Evolutionary conservation across 2,888 invertebrate species (phyloP).

Genomic region (Aphodius sticticus): DNA sequence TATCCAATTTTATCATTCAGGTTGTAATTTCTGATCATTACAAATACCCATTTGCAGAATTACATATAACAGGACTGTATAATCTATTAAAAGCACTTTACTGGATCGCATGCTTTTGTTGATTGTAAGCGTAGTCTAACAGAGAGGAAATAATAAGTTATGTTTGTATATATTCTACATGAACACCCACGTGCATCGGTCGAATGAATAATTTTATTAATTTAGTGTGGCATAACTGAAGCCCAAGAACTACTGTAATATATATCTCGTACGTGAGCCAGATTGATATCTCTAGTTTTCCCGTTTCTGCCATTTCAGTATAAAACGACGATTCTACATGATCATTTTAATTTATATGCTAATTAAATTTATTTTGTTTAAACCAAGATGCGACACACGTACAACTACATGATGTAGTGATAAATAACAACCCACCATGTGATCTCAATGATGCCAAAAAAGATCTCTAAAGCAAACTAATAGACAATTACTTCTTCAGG

Average conservation of each 20-base stretch:
- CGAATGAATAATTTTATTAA: conserved; percentile 21
- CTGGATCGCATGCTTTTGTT: too few relatives aligned
- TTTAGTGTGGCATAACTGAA: conserved; percentile 23
- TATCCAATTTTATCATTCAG: not conserved
- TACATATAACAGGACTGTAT: not conserved
- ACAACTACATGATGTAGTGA: not conserved
- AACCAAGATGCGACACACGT: not conserved
- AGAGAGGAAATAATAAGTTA: conserved; percentile 21
- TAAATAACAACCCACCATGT: not conserved
- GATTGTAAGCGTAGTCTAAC: not conserved
- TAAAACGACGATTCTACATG: not conserved
- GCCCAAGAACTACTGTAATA: conserved; percentile 14
- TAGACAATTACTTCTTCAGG: too few relatives aligned
- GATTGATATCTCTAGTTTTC: conserved; percentile 16
- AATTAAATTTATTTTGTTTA: conserved; percentile 12
- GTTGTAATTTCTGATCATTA: not conserved
- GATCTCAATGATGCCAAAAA: too few relatives aligned
- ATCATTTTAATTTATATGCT: conserved; percentile 19
- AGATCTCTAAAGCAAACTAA: too few relatives aligned
- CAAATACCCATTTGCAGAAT: too few relatives aligned
- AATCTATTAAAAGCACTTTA: not conserved
- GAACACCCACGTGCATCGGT: conserved; percentile 20
- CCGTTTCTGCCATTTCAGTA: conserved; percentile 6
- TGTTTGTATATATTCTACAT: conserved; percentile 6
- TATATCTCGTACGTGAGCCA: conserved; percentile 21